A percentile compares a stretch with the other conserved stretches of the same genome.
Evolutionary conservation across 2,797 vertebrate species (phyloP).

Genomic region (Phyllotis vaccarum): DNA sequence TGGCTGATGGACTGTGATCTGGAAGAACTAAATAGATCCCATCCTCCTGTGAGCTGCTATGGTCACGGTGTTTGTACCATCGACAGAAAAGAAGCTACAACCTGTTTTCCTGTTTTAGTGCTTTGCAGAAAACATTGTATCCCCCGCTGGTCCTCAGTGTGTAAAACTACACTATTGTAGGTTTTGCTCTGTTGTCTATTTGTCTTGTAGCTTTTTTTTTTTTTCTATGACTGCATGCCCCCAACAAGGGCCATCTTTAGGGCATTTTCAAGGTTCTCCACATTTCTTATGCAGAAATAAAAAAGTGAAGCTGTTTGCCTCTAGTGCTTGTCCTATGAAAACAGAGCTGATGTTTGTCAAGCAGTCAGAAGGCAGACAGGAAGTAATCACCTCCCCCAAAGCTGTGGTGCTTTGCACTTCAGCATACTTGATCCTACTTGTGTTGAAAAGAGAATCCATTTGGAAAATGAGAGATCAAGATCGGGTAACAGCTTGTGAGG

Average conservation of each 20-base stretch:
- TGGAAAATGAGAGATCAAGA: conserved; percentile 63
- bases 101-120: not conserved
- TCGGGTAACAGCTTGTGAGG: conserved; percentile 31
- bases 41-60: not conserved
- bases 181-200: not conserved
- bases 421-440: conserved; percentile 60
- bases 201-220: not conserved
- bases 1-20: not conserved
- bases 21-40: not conserved
- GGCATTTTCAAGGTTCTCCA: not conserved
- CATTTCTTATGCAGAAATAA: conserved; percentile 2
- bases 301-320: conserved; percentile 14
- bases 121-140: not conserved
- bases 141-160: not conserved
- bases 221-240: not conserved
- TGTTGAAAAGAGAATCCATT: conserved; percentile 64
- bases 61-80: not conserved
- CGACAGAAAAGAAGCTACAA: not conserved
- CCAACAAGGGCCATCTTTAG: not conserved
- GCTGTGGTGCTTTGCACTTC: conserved; percentile 40
- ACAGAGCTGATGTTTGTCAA: conserved; percentile 57
- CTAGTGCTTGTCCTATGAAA: conserved; percentile 31
- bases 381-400: conserved; percentile 31
- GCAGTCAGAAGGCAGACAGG: conserved; percentile 31
- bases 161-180: not conserved